These are phyloP conservation scores for Lycaena phlaeas DNA, from an alignment of 2,888 invertebrate species.

Conservation along the genomic window DNA sequence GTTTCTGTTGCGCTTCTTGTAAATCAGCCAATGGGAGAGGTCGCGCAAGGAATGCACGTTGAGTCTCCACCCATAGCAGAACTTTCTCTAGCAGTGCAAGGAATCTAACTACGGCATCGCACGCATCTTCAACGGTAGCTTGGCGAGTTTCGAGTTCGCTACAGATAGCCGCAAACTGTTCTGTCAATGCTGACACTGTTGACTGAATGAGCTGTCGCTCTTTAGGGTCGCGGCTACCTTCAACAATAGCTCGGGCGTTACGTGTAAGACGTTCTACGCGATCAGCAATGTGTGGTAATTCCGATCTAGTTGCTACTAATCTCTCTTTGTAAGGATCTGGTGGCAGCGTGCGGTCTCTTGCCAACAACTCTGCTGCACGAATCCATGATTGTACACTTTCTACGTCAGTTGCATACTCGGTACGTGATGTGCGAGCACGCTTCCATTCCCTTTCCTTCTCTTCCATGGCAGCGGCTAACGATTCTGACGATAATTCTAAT, in stretches of 20 bases:
- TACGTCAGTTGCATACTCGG: constrained; percentile 85
- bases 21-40: constrained; percentile 84
- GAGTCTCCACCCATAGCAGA: constrained; percentile 87
- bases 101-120: constrained; percentile 92
- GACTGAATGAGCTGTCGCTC: constrained; percentile 83
- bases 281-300: constrained; percentile 80
- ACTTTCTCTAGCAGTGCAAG: constrained; percentile 86
- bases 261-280: constrained; percentile 83
- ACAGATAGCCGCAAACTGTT: constrained; percentile 84
- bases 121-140: constrained; percentile 86
- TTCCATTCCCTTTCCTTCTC: constrained; percentile 91
- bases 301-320: constrained; percentile 82
- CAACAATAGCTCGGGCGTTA: constrained; percentile 84
- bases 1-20: constrained; percentile 86
- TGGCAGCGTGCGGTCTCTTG: constrained; percentile 85
- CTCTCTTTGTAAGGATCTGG: constrained; percentile 85
- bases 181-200: constrained; percentile 82
- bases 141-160: constrained; percentile 87
- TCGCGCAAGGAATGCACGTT: constrained; percentile 83
- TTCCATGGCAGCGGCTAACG: constrained; percentile 85
- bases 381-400: constrained; percentile 89
- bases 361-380: constrained; percentile 85
- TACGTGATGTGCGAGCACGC: constrained; percentile 85
- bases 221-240: constrained; percentile 83
- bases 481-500: constrained; percentile 86